Percentiles rank a stretch among this genome's conserved stretches.
phyloP scores from a whole-genome alignment of 2,888 invertebrate genomes.

The Plagodis dolabraria region DNA sequence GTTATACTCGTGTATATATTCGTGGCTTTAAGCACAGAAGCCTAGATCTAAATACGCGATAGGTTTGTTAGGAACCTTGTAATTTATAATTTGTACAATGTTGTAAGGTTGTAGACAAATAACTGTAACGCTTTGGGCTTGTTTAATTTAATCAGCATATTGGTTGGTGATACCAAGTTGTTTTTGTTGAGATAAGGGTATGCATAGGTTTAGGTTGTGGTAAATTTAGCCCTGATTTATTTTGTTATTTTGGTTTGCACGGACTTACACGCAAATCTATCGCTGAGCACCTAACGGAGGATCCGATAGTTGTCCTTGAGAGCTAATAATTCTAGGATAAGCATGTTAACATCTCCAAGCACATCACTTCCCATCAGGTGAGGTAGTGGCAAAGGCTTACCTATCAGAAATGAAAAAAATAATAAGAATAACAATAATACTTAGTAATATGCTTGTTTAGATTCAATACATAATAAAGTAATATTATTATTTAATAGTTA shows the following conservation, averaged over 20 bases:
- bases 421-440: no score
- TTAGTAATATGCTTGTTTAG: no score
- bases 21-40: slow-evolving; percentile 31
- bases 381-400: no score
- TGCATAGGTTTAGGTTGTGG: background rate
- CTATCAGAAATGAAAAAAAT: no score
- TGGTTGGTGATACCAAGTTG: background rate
- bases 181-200: background rate
- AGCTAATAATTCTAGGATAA: no score
- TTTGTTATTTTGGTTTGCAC: background rate
- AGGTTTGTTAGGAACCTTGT: slow-evolving; percentile 28
- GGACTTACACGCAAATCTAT: no score
- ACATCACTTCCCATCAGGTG: no score
- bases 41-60: slow-evolving; percentile 31
- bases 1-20: slow-evolving; percentile 41
- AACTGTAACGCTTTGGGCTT: slow-evolving; percentile 18
- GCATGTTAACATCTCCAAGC: no score
- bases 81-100: slow-evolving; percentile 31
- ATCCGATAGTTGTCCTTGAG: no score
- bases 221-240: background rate
- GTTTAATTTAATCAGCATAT: slow-evolving; percentile 14
- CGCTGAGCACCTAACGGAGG: no score
- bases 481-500: no score
- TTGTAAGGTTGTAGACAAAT: slow-evolving; percentile 21
- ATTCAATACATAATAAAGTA: no score